Evolutionary conservation across 2,797 vertebrate species (phyloP).

Genomic region (Botia kubotai): DNA sequence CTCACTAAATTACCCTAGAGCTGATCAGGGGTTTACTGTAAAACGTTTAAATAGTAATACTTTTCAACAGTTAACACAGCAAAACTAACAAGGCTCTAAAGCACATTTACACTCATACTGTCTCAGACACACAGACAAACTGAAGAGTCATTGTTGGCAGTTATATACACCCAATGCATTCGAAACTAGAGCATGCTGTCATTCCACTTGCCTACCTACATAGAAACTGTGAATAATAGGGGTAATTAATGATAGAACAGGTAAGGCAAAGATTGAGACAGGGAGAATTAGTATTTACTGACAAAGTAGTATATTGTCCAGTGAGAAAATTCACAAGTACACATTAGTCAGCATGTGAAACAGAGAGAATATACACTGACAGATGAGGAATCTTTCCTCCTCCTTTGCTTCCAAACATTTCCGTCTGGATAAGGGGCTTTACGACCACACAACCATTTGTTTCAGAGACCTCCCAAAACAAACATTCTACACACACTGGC

Average conservation of each 20-base stretch:
- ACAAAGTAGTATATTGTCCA: neutral
- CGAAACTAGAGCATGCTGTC: neutral
- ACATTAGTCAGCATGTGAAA: conserved; percentile 46
- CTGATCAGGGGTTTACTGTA: conserved; percentile 6
- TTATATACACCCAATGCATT: neutral
- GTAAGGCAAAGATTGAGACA: conserved; percentile 6
- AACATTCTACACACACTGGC: conserved; percentile 30
- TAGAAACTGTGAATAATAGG: neutral
- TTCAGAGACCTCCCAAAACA: conserved; percentile 52
- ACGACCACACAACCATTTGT: conserved; percentile 50
- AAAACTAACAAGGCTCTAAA: neutral
- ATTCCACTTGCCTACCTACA: neutral
- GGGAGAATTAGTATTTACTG: neutral
- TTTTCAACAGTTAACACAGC: neutral
- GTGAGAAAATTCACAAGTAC: conserved; percentile 49
- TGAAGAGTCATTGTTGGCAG: neutral
- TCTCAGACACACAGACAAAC: conserved; percentile 7
- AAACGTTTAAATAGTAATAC: conserved; percentile 6
- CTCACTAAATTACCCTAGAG: neutral
- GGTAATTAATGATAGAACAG: conserved; percentile 1
- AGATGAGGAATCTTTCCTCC: conserved; percentile 34
- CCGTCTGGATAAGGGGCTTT: conserved; percentile 50
- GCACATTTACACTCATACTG: conserved; percentile 25
- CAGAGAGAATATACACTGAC: conserved; percentile 46
- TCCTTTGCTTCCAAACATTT: conserved; percentile 37